A percentile compares a stretch with the other conserved stretches of the same genome.
Conservation (phyloP, 2,888 invertebrate species). For the Sphecodes monilicornis region DNA sequence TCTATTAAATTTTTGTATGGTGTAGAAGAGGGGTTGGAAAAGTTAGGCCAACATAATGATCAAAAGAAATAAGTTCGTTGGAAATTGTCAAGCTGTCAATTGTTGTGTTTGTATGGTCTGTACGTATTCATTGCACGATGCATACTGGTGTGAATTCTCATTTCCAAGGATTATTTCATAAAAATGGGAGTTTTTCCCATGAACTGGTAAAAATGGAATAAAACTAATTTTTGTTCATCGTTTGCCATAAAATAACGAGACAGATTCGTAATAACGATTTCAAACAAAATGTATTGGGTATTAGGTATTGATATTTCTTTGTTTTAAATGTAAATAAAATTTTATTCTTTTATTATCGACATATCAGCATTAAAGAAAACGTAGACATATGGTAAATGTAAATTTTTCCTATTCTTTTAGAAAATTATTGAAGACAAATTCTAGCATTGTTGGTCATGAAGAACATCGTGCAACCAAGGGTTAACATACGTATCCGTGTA, state of each 20-base stretch:
- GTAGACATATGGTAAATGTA: background rate
- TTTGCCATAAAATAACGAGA: background rate
- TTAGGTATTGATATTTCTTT: background rate
- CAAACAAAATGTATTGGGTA: background rate
- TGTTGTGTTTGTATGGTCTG: too few relatives aligned
- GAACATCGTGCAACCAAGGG: background rate
- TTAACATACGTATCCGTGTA: background rate
- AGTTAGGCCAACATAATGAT: slow-evolving; percentile 24
- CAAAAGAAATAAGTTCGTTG: slow-evolving; percentile 49
- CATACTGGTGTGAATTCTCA: too few relatives aligned
- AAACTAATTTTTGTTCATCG: background rate
- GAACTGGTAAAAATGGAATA: background rate
- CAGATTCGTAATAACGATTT: background rate
- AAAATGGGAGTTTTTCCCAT: too few relatives aligned
- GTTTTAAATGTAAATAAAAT: background rate
- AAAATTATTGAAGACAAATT: background rate
- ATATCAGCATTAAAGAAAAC: background rate
- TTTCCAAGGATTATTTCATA: too few relatives aligned
- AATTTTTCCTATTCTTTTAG: background rate
- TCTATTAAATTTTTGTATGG: background rate
- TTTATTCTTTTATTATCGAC: background rate
- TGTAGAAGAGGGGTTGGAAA: background rate
- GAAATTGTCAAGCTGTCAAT: slow-evolving; percentile 17
- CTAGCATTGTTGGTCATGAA: background rate
- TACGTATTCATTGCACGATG: too few relatives aligned